Evolutionary conservation across 2,113 vertebrate genomes (phyloP), one percentile per base, ranked within the genome.

Genomic region (Tyrannus savana): DNA sequence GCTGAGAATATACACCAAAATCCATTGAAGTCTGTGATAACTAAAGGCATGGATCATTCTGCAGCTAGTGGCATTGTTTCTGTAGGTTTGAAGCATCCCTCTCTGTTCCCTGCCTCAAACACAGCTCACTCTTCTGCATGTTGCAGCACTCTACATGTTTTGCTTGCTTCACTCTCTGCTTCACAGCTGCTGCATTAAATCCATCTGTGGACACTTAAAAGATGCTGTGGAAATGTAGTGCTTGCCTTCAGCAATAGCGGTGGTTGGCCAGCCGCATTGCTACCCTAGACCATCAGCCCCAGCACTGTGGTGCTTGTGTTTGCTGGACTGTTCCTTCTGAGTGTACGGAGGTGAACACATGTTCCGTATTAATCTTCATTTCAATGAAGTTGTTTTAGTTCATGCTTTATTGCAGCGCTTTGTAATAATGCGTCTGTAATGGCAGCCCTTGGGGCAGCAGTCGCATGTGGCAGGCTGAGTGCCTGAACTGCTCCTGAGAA

Each of bases 351-450:
- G 96, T 97, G 95, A 98, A 97, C 97, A 98, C 97, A 97, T 97
- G 97, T 97, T 98, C 95, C 2, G 44, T 97, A 98, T 98, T 98
- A 98, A 98, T 98, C 98, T 98, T 98, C 97, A 98, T 98, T 98
- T 98, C 98, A 98, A 96, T 98, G 97, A 97, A 98, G 98, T 98
- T 98, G 98, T 98, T 98, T 97, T 97, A 98, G 98, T 97, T 97
- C 95, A 93, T 98, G 97, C 97, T 98, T 98, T 98, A 98, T 98
- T 98, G 97, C 90, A 59, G 97, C 41, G 52, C 97, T 98, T 98
- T 98, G 98, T 98, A 98, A 98, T 98, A 98, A 98, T 98, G 98
- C 97, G 97, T 98, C 97, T 96, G 97, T 98, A 98, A 98, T 95
- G 93, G 98, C 97, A 98, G 97, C 98, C 98, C 97, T 95, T 96